phyloP scores from a whole-genome alignment of 2,113 vertebrate species.

The Boleophthalmus pectinirostris region DNA sequence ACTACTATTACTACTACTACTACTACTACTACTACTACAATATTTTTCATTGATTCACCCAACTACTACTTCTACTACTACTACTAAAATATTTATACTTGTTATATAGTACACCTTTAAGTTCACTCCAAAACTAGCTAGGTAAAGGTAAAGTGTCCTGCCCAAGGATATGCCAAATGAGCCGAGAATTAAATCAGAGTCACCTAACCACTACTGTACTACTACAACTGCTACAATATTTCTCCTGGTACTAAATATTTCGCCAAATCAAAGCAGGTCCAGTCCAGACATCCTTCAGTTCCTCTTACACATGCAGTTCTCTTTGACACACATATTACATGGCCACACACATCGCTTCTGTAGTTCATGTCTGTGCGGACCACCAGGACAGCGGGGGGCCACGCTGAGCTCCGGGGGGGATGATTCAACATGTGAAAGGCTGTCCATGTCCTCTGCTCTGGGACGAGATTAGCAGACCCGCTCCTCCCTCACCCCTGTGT shows the following conservation, averaged over 20 bases:
- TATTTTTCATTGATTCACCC: too few relatives aligned
- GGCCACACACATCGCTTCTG: neutral
- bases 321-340: slow-evolving; percentile 39
- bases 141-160: too few relatives aligned
- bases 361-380: neutral
- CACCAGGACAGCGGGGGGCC: neutral
- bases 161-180: too few relatives aligned
- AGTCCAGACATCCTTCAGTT: slow-evolving; percentile 13
- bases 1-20: too few relatives aligned
- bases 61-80: too few relatives aligned
- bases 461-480: slow-evolving; percentile 61
- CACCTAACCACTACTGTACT: neutral
- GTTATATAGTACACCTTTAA: too few relatives aligned
- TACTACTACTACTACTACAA: too few relatives aligned
- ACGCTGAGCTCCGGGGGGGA: slow-evolving; percentile 31
- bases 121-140: too few relatives aligned
- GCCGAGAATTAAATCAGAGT: neutral
- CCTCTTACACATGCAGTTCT: slow-evolving; percentile 9
- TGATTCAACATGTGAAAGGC: slow-evolving; percentile 51
- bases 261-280: slow-evolving; percentile 3
- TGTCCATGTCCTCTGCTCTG: slow-evolving; percentile 52
- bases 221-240: too few relatives aligned
- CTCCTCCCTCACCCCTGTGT: slow-evolving; percentile 56
- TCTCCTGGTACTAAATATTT: neutral
- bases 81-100: too few relatives aligned